Base-by-base conservation (phyloP, 2,797 vertebrate species). In the Hemibagrus guttatus region DNA sequence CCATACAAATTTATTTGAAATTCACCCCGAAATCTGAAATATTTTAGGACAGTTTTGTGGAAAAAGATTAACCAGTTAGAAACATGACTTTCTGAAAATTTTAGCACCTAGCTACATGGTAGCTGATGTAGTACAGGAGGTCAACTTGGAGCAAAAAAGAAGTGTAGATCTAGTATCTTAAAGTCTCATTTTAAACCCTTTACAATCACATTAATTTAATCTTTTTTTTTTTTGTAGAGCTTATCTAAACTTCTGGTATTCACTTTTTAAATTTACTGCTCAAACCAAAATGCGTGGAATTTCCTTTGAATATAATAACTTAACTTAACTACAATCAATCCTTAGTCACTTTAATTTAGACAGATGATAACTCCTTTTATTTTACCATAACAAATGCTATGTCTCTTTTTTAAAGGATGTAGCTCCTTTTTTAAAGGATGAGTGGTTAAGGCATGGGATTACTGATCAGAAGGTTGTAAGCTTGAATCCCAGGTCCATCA, bases 331-430 rank as follows among this genome's bases (percentile, higher is more conserved):
- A 35, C 28, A 68, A 31, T 6, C n/a, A 26, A 12, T 63, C 23
- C 9, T 26, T 11, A 23, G 58, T 59, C 58, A 59, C 26, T 63
- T 66, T 28, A 64, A 64, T 12, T n/a, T 64, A 64, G 12, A 64
- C 26, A 13, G 28, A 4, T 64, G 69, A 46, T 61, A 46, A 84
- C 14, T 64, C 75, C 54, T 56, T 56, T 88, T 61, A 84, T 72
- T 80, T 88, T 31, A 85, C 83, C 66, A 72, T 72, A 83, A 83
- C 54, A 82, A 87, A 64, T 80, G 83, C 75, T 74, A 68, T 84
- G 89, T 69, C 83, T 87, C 75, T 85, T 87, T 81, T 86, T 88
- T 90, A 90, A 74, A 39, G 35, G 35, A 1, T 39, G 35, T 39
- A 39, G 35, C 35, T 39, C 35, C 75, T 85, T 87, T 81, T 86